phyloP scores from a whole-genome alignment of 2,888 invertebrate genomes.

The Orthosia gracilis region DNA sequence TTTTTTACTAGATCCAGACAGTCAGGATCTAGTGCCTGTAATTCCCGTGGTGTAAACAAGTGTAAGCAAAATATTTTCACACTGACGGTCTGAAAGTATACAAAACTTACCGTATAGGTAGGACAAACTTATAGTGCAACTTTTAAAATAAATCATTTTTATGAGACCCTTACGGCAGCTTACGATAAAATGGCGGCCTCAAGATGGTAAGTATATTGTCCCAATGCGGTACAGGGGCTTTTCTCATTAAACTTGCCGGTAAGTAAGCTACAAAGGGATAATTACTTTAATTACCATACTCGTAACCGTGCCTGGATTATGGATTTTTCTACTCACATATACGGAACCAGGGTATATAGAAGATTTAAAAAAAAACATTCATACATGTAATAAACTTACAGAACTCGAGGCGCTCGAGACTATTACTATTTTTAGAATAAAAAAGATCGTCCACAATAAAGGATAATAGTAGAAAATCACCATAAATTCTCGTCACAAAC shows the following conservation, averaged over 20 bases:
- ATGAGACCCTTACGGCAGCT: conserved; percentile 55
- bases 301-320: conserved; percentile 30
- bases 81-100: conserved; percentile 6
- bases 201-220: conserved; percentile 51
- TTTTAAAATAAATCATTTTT: conserved; percentile 66
- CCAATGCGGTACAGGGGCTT: conserved; percentile 32
- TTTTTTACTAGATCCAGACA: not conserved
- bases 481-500: conserved; percentile 83
- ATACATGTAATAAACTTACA: conserved; percentile 21
- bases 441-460: conserved; percentile 67
- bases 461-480: conserved; percentile 77
- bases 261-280: conserved; percentile 52
- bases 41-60: conserved; percentile 28
- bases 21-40: too few relatives aligned
- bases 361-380: conserved; percentile 24
- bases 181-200: conserved; percentile 52
- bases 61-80: conserved; percentile 35
- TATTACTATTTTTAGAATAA: conserved; percentile 49
- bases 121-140: conserved; percentile 39
- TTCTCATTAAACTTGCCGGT: conserved; percentile 62
- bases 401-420: conserved; percentile 18
- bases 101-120: conserved; percentile 47
- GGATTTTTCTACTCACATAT: conserved; percentile 26
- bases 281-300: conserved; percentile 61
- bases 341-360: not conserved